These are phyloP conservation scores for Ageneiosus marmoratus DNA, from an alignment of 2,113 vertebrate species.

Conservation along the genomic window DNA sequence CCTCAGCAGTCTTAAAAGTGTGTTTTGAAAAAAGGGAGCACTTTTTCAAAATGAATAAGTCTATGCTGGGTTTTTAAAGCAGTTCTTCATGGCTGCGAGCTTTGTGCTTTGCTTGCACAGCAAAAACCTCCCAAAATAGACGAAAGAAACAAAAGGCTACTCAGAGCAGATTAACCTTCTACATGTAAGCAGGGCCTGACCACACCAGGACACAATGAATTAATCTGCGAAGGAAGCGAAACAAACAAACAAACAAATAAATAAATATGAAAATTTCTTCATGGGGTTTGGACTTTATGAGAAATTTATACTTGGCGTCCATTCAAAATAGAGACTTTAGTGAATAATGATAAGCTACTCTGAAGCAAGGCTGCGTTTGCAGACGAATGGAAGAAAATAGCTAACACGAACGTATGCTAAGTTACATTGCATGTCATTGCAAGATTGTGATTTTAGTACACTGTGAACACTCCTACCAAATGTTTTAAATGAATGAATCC, in stretches of 20 bases:
- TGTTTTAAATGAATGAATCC: not conserved
- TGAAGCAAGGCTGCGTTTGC: not conserved
- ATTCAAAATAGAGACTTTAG: not conserved
- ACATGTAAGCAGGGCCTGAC: not conserved
- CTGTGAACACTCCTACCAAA: not conserved
- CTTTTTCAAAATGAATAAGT: conserved; percentile 34
- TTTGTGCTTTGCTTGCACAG: conserved; percentile 50
- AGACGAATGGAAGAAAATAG: not conserved
- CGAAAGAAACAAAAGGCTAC: conserved; percentile 24
- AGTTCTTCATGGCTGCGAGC: conserved; percentile 44
- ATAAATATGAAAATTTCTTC: not conserved
- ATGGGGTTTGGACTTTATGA: not conserved
- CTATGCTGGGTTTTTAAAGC: conserved; percentile 43
- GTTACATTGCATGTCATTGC: not conserved
- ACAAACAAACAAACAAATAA: not conserved
- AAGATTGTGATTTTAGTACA: not conserved
- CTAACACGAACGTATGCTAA: not conserved
- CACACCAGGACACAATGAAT: not conserved
- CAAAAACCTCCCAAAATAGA: conserved; percentile 23
- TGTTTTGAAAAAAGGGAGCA: conserved; percentile 21
- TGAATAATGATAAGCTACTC: not conserved
- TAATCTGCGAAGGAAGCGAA: not conserved
- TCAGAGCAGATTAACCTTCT: conserved; percentile 7
- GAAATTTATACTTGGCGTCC: not conserved
- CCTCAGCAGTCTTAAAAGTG: conserved; percentile 43